Evolutionary conservation across 2,888 invertebrate genomes (phyloP).

Genomic region (Drosophila differens): DNA sequence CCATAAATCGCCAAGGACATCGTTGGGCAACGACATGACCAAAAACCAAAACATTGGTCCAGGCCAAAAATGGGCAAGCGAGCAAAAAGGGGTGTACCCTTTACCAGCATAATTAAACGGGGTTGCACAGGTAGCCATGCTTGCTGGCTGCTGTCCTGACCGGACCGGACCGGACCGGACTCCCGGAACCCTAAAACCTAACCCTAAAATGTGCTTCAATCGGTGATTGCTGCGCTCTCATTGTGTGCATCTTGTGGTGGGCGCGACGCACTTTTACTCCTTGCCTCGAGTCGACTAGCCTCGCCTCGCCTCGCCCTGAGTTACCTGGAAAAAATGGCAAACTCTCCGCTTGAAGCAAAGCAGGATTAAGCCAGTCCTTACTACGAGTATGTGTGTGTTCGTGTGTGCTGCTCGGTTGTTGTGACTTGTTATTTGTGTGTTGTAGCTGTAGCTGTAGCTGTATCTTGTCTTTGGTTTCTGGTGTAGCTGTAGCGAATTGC

Average conservation of each 20-base stretch:
- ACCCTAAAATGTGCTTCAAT: slow-evolving; percentile 58
- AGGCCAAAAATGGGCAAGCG: slow-evolving; percentile 5
- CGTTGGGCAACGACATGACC: slow-evolving; percentile 49
- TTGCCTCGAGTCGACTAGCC: slow-evolving; percentile 26
- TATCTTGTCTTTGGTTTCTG: background rate
- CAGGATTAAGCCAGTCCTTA: slow-evolving; percentile 51
- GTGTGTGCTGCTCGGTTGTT: slow-evolving; percentile 9
- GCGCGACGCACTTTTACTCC: slow-evolving; percentile 79
- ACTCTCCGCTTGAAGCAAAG: slow-evolving; percentile 20
- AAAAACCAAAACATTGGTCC: slow-evolving; percentile 72
- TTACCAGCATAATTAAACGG: slow-evolving; percentile 81
- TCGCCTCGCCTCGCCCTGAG: slow-evolving; percentile 4
- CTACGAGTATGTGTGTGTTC: slow-evolving; percentile 1
- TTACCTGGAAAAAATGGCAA: slow-evolving; percentile 62
- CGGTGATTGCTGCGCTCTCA: slow-evolving; percentile 47
- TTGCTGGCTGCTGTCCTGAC: background rate
- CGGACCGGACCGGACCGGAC: background rate
- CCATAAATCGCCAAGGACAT: slow-evolving; percentile 49
- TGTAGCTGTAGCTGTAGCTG: background rate
- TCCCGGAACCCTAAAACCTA: slow-evolving; percentile 30
- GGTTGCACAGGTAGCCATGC: slow-evolving; percentile 34
- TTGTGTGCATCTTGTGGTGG: slow-evolving; percentile 73
- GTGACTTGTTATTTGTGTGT: background rate
- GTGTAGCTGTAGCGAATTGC: slow-evolving; percentile 60
- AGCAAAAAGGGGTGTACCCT: slow-evolving; percentile 82